Evolutionary conservation across 2,113 vertebrate genomes (phyloP).

Genomic region (Gnathonemus longibarbis): DNA sequence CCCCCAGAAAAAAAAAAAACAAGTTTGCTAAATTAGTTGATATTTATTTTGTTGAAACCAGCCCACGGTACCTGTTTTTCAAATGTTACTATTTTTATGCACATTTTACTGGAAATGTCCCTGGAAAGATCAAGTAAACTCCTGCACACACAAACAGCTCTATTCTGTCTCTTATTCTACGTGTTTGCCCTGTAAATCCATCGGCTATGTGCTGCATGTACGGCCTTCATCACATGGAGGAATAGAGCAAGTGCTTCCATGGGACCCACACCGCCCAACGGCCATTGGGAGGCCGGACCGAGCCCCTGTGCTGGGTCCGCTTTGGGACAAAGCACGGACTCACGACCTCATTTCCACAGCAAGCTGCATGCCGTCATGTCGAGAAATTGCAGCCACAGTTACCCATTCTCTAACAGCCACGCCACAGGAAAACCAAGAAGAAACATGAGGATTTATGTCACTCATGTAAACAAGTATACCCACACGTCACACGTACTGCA

Average conservation of each 20-base stretch:
- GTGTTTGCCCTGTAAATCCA: neutral
- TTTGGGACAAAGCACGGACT: neutral
- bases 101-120: neutral
- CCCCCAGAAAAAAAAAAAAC: neutral
- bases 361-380: neutral
- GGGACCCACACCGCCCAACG: neutral
- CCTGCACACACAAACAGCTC: neutral
- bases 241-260: neutral
- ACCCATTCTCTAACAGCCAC: neutral
- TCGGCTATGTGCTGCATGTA: neutral
- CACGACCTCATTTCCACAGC: neutral
- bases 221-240: neutral
- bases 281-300: neutral
- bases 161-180: neutral
- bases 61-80: neutral
- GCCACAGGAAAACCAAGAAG: neutral
- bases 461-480: neutral
- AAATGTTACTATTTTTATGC: neutral
- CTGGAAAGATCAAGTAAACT: neutral
- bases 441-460: neutral
- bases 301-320: neutral
- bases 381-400: neutral
- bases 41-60: neutral
- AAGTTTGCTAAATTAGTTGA: neutral
- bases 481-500: neutral